Base-by-base conservation (phyloP, 2,797 vertebrate genomes). In the Huso huso region DNA sequence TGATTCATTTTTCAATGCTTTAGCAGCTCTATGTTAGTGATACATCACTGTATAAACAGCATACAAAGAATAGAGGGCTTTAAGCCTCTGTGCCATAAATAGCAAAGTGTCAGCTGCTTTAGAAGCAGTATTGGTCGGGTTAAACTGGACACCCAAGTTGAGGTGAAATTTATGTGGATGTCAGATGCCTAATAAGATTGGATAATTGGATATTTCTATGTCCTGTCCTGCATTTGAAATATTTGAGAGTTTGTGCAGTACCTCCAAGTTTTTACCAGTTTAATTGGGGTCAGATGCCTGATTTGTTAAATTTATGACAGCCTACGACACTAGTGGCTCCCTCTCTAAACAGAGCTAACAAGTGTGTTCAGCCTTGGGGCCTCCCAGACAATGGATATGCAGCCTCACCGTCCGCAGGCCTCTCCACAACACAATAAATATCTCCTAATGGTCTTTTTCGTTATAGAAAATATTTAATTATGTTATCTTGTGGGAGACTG, bases 231-330 rank as follows among this genome's bases (percentile, higher is more conserved):
- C 70, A 77, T 72, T 72, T 73, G 62, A 57, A 69, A 62, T 74
- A 67, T 66, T 0, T 6, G 74, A 72, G 66, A 69, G 69, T 68
- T 76, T 79, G 63, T 73, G 74, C 73, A 73, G 66, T 77, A 69
- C 68, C 62, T 60, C 70, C 75, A 71, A 81, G 82, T 82, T 82
- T 51, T 79, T 71, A 74, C 69, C 84, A 83, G 79, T 77, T 59
- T 77, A 72, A 76, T 6, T 66, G 66, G 69, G 79, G 81, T 84
- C 86, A 88, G 80, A 84, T 77, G 78, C 69, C 74, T 77, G 73
- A 79, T 81, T 79, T 75, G 78, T 72, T 79, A 79, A 83, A 91
- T 93, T 92, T 90, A 91, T 87, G 85, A 77, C 79, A 70, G 77
- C 81, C 72, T 73, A 69, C 81, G 81, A 79, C 77, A 74, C 82